Conservation (phyloP, 2,113 vertebrate genomes). For the Ginglymostoma cirratum region DNA sequence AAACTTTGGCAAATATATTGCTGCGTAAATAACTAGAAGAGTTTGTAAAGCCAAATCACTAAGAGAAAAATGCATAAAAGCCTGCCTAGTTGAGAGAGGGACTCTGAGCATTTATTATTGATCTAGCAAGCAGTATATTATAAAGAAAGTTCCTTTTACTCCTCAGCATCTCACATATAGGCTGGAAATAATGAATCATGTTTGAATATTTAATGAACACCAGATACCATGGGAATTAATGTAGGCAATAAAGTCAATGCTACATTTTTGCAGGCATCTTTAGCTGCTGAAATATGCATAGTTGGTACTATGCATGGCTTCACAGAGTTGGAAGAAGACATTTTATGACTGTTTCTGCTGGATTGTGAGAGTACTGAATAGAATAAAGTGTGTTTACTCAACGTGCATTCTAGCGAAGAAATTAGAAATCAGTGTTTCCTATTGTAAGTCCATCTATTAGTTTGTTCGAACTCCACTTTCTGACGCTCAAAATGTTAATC, state of each 20-base stretch:
- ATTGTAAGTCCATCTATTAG: not conserved
- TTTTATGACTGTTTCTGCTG: not conserved
- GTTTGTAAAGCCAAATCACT: not conserved
- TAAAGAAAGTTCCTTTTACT: conserved; percentile 24
- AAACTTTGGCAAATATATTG: not conserved
- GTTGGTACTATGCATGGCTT: not conserved
- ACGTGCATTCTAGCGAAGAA: not conserved
- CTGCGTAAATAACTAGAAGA: not conserved
- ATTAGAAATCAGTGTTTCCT: too few relatives aligned
- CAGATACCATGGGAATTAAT: conserved; percentile 24
- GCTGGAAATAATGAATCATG: conserved; percentile 30
- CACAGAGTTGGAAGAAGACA: not conserved
- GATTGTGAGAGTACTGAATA: not conserved
- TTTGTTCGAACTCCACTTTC: not conserved
- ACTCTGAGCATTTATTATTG: conserved; percentile 40
- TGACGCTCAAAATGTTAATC: not conserved
- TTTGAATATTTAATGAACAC: conserved; percentile 33
- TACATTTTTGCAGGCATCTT: not conserved
- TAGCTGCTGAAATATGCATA: conserved; percentile 20
- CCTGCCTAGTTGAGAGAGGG: not conserved
- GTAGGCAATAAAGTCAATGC: not conserved
- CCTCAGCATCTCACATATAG: not conserved
- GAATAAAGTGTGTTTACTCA: not conserved
- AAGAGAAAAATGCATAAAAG: not conserved
- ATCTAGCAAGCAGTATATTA: conserved; percentile 34